phyloP scores from a whole-genome alignment of 2,113 vertebrate genomes.

The Butorides virescens region DNA sequence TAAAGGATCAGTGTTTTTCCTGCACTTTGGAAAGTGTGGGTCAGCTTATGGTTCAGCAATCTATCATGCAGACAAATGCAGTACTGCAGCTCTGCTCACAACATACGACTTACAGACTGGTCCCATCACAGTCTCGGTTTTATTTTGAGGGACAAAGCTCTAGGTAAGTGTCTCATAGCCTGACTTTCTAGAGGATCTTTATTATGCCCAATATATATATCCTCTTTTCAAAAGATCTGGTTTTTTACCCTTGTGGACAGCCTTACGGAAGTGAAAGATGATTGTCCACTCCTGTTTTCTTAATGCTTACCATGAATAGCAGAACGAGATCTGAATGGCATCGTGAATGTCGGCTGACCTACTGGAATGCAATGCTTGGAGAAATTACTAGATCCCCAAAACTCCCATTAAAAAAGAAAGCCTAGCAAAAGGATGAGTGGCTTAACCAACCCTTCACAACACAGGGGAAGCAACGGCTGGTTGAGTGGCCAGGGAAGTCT shows the following conservation, averaged over 20 bases:
- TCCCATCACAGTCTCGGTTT: not conserved
- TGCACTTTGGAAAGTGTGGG: not conserved
- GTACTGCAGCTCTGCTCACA: accelerated
- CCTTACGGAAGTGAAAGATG: not conserved
- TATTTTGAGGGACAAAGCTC: not conserved
- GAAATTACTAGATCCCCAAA: not conserved
- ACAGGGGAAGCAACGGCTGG: not conserved
- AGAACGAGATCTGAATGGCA: not conserved
- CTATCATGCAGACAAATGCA: accelerated
- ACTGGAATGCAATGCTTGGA: not conserved
- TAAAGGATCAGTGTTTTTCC: not conserved
- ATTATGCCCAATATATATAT: not conserved
- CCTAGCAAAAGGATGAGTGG: not conserved
- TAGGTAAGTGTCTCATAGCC: not conserved
- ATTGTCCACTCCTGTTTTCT: not conserved
- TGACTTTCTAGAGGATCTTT: not conserved
- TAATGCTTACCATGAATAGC: not conserved
- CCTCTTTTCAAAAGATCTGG: not conserved
- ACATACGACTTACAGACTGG: accelerated
- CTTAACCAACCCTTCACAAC: not conserved
- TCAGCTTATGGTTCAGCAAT: not conserved
- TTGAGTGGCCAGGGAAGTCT: not conserved
- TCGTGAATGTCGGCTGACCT: not conserved
- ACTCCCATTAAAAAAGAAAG: not conserved
- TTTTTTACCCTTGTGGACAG: not conserved